Percentiles rank a stretch among this genome's conserved stretches.
Conservation (phyloP, 64 coral and sea anemone genomes). For the Orbicella faveolata region DNA sequence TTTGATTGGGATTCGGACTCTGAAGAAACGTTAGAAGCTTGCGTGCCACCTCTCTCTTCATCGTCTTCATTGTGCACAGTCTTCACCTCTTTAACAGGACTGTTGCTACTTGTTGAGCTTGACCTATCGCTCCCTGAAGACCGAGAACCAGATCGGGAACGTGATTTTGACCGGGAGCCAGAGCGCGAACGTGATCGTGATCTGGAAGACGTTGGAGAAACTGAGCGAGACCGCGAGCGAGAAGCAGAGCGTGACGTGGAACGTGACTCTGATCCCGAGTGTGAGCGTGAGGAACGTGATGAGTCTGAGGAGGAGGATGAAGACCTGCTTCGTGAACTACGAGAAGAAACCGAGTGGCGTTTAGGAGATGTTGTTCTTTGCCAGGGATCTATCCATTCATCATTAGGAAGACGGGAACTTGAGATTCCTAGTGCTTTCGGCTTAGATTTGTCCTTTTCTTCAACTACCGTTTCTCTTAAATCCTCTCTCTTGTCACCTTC, state of each 20-base stretch:
- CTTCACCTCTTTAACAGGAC: slow-evolving; percentile 33
- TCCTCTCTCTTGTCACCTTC: slow-evolving; percentile 44
- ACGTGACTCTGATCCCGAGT: slow-evolving; percentile 72
- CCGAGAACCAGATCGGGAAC: slow-evolving; percentile 61
- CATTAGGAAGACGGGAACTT: slow-evolving; percentile 73
- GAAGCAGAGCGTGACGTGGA: slow-evolving; percentile 66
- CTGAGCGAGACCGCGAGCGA: slow-evolving; percentile 68
- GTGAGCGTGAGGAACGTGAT: slow-evolving; percentile 79
- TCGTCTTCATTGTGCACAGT: background rate
- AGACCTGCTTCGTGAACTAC: slow-evolving; percentile 62
- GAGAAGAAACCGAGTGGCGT: slow-evolving; percentile 68
- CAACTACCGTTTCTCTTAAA: slow-evolving; percentile 33
- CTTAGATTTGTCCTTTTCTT: slow-evolving; percentile 60
- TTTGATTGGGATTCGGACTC: slow-evolving; percentile 68
- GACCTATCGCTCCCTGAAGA: slow-evolving; percentile 82
- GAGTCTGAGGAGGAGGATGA: slow-evolving; percentile 84
- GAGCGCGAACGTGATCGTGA: slow-evolving; percentile 72
- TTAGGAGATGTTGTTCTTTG: slow-evolving; percentile 88
- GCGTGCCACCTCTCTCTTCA: slow-evolving; percentile 26
- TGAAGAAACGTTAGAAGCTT: slow-evolving; percentile 39
- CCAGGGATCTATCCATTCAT: slow-evolving; percentile 91
- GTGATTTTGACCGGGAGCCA: slow-evolving; percentile 54
- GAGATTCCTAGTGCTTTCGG: slow-evolving; percentile 71
- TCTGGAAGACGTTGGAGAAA: slow-evolving; percentile 47
- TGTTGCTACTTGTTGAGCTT: slow-evolving; percentile 51